Conservation (phyloP, 2,797 vertebrate species). For the Poecilia picta region DNA sequence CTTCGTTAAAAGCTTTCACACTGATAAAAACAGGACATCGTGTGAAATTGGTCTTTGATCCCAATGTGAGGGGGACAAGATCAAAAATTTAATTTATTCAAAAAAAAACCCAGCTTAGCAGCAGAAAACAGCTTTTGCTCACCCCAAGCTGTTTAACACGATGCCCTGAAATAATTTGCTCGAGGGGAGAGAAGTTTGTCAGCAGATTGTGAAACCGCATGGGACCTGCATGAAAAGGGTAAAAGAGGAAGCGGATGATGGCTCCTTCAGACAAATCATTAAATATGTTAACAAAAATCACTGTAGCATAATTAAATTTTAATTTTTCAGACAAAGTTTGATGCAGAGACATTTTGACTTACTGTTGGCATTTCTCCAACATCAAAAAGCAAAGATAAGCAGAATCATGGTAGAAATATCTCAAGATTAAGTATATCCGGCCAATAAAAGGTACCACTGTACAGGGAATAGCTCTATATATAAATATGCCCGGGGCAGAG, state of each 20-base stretch:
- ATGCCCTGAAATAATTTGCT: not conserved
- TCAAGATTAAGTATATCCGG: not conserved
- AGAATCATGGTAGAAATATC: not conserved
- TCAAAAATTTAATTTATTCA: conserved; percentile 10
- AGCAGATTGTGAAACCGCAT: not conserved
- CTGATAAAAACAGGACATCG: not conserved
- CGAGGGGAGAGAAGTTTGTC: not conserved
- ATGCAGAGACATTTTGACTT: not conserved
- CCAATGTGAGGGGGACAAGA: not conserved
- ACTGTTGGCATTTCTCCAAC: not conserved
- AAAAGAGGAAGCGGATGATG: not conserved
- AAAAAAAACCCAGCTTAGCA: not conserved
- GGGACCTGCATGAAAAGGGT: not conserved
- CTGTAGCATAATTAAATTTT: not conserved
- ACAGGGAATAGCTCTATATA: not conserved
- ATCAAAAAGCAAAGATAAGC: not conserved
- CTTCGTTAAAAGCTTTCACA: not conserved
- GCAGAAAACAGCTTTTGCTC: conserved; percentile 4
- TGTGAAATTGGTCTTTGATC: conserved; percentile 9
- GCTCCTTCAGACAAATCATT: not conserved
- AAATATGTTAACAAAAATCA: not conserved
- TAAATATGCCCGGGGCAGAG: not conserved
- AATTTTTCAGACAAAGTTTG: not conserved
- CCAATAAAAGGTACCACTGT: not conserved
- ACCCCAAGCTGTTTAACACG: not conserved